phyloP scores from a whole-genome alignment of 2,113 vertebrate genomes.

The Lasiurus cinereus region DNA sequence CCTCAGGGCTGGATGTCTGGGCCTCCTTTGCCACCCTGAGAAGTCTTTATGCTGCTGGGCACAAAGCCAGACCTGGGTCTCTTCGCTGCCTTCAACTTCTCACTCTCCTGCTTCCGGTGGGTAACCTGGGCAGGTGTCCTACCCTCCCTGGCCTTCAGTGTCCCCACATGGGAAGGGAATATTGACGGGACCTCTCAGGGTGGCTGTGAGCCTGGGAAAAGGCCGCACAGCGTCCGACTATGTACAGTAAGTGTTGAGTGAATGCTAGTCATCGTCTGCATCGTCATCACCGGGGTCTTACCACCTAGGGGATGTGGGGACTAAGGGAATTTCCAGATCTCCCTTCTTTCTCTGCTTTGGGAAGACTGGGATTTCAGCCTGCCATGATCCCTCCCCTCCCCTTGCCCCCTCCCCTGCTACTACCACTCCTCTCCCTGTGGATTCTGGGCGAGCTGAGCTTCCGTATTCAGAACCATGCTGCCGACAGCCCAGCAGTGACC shows the following conservation, averaged over 20 bases:
- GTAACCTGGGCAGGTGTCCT: neutral
- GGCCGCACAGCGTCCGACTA: rapidly evolving
- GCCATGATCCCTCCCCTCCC: no score
- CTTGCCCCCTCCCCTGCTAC: no score
- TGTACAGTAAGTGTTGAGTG: neutral
- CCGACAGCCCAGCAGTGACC: neutral
- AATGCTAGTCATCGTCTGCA: neutral
- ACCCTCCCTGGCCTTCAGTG: neutral
- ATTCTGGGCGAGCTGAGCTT: neutral
- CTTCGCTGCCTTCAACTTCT: neutral
- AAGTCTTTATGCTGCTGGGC: neutral
- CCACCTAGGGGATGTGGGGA: neutral
- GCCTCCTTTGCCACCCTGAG: neutral
- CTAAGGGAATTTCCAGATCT: neutral
- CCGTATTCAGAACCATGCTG: neutral
- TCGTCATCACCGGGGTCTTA: neutral
- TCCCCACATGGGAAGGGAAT: neutral
- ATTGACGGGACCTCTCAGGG: rapidly evolving
- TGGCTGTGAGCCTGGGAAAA: neutral
- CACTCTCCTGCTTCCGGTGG: neutral
- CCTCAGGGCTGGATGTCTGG: neutral
- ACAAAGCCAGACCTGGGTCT: neutral
- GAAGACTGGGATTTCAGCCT: neutral
- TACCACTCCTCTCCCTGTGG: neutral
- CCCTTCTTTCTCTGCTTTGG: neutral